phyloP scores from a whole-genome alignment of 2,797 vertebrate species.

The Xenops minutus region DNA sequence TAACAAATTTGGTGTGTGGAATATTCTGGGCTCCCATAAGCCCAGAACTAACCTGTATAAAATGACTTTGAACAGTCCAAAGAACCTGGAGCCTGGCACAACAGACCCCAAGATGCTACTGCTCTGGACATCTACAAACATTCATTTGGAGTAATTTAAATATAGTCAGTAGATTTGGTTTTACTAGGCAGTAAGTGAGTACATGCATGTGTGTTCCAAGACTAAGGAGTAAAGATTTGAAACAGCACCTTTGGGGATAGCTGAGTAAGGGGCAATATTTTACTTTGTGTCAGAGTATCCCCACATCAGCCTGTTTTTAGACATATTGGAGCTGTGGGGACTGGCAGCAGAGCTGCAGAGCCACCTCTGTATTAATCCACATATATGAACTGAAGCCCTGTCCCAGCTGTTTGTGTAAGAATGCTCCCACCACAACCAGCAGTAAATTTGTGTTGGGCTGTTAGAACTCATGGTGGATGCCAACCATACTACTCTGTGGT shows the following conservation, averaged over 20 bases:
- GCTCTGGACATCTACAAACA: neutral
- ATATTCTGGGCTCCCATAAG: neutral
- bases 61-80: neutral
- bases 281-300: neutral
- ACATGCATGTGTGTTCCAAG: neutral
- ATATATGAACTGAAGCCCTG: neutral
- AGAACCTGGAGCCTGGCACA: neutral
- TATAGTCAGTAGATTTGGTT: neutral
- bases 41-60: neutral
- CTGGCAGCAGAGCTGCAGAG: neutral
- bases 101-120: neutral
- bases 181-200: neutral
- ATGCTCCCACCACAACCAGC: neutral
- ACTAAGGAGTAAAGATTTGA: neutral
- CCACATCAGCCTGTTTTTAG: neutral
- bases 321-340: neutral
- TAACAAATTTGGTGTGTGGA: neutral
- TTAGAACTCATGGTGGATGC: neutral
- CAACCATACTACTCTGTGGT: fast-evolving
- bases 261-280: neutral
- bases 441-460: neutral
- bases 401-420: neutral
- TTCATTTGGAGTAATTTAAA: neutral
- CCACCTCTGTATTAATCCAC: neutral
- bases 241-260: neutral